phyloP scores from a whole-genome alignment of 2,888 invertebrate genomes.

The Amphipyra tragopoginis region DNA sequence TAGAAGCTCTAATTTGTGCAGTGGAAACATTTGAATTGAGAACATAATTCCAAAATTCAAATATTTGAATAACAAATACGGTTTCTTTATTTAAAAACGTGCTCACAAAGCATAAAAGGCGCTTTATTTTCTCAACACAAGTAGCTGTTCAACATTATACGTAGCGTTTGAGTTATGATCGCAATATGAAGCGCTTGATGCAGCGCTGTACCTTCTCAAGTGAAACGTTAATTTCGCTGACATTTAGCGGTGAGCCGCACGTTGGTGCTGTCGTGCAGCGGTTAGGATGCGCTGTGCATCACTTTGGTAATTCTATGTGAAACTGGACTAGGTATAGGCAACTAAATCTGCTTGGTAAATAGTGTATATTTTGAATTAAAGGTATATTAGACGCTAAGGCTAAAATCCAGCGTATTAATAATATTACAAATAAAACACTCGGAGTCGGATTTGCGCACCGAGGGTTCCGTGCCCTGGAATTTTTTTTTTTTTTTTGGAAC shows the following conservation, averaged over 20 bases:
- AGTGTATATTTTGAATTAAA: no score
- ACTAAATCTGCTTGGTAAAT: not conserved
- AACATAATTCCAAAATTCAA: no score
- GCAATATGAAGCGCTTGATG: constrained; percentile 49
- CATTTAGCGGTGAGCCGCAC: constrained; percentile 60
- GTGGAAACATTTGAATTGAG: no score
- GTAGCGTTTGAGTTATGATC: constrained; percentile 23
- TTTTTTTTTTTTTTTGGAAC: no score
- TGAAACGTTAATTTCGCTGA: constrained; percentile 64
- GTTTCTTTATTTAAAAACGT: constrained; percentile 16
- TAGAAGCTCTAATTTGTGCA: no score
- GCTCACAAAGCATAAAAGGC: constrained; percentile 13
- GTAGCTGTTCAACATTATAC: constrained; percentile 11
- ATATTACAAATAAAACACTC: no score
- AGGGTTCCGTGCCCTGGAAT: no score
- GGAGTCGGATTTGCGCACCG: no score
- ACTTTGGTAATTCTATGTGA: constrained; percentile 41
- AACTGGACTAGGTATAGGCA: not conserved
- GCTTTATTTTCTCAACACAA: constrained; percentile 14
- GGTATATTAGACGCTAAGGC: no score
- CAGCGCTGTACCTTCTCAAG: constrained; percentile 48
- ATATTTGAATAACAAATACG: no score
- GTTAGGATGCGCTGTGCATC: constrained; percentile 44
- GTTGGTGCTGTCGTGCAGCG: constrained; percentile 49
- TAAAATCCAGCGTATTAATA: no score